These are phyloP conservation scores for Selene dorsalis DNA, from an alignment of 2,797 vertebrate genomes.

Conservation along the genomic window DNA sequence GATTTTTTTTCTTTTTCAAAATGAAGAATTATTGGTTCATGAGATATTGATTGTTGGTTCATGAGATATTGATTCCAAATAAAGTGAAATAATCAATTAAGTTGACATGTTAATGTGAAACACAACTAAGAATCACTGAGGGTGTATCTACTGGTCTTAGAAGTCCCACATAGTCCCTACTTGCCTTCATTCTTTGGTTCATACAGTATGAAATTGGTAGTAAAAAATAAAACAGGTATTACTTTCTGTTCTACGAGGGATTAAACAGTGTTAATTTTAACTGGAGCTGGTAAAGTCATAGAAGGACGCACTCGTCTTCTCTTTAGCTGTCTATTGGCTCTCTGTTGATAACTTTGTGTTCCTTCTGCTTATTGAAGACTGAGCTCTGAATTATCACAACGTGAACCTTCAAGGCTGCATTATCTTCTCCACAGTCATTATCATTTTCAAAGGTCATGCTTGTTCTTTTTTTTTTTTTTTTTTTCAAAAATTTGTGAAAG, in stretches of 20 bases:
- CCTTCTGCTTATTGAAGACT: background rate
- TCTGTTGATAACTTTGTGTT: background rate
- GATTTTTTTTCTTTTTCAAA: slow-evolving; percentile 18
- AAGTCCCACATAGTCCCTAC: background rate
- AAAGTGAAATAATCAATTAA: slow-evolving; percentile 41
- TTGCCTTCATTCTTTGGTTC: background rate
- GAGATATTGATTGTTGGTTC: slow-evolving; percentile 48
- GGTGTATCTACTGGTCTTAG: background rate
- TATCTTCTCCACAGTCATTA: background rate
- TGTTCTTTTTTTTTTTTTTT: background rate
- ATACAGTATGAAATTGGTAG: too few relatives aligned
- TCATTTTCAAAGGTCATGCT: background rate
- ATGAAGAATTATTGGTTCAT: slow-evolving; percentile 55
- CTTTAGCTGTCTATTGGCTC: background rate
- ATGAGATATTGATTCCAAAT: slow-evolving; percentile 44
- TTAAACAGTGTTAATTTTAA: background rate
- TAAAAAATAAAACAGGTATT: background rate
- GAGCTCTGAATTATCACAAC: background rate
- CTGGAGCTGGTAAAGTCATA: background rate
- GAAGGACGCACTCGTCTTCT: background rate
- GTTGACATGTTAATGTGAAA: background rate
- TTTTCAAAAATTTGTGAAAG: background rate
- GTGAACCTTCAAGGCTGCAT: background rate
- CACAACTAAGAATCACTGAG: background rate
- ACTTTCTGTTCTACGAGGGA: background rate